Percentiles rank a stretch among this genome's conserved stretches.
These are phyloP conservation scores for Stegastes partitus DNA, from an alignment of 2,113 vertebrate genomes.

Conservation along the genomic window DNA sequence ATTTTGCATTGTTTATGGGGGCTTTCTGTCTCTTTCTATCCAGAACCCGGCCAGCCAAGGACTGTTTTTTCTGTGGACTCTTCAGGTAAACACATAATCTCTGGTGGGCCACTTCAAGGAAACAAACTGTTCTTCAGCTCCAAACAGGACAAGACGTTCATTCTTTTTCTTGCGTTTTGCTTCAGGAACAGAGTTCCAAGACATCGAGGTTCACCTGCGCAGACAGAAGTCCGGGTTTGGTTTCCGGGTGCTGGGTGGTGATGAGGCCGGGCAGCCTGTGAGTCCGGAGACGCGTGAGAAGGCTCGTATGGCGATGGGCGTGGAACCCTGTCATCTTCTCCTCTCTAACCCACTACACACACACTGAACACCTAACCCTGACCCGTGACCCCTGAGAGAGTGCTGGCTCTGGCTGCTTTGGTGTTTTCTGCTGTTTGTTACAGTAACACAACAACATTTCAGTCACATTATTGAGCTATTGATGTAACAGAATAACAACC, in stretches of 20 bases:
- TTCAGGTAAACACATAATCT: constrained; percentile 88
- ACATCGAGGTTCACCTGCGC: constrained; percentile 95
- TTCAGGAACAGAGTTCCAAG: constrained; percentile 92
- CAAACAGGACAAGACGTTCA: neutral
- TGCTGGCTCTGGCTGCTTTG: constrained; percentile 65
- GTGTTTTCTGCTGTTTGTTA: constrained; percentile 43
- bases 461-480: constrained; percentile 1
- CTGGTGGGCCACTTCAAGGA: neutral
- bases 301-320: constrained; percentile 84
- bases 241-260: constrained; percentile 97
- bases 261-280: constrained; percentile 98
- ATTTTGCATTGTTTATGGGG: constrained; percentile 81
- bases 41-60: constrained; percentile 94
- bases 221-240: constrained; percentile 98
- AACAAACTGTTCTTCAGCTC: neutral
- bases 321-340: constrained; percentile 80
- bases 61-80: constrained; percentile 91
- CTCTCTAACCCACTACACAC: constrained; percentile 68
- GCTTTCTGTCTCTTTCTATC: constrained; percentile 81
- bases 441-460: constrained; percentile 33
- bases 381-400: constrained; percentile 68
- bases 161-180: neutral
- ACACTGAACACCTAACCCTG: constrained; percentile 65
- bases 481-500: constrained; percentile 45
- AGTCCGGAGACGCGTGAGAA: constrained; percentile 89